Evolutionary conservation across 2,888 invertebrate species (phyloP), one percentile per base, ranked within the genome.

Genomic region (Loripinus fragilis): DNA sequence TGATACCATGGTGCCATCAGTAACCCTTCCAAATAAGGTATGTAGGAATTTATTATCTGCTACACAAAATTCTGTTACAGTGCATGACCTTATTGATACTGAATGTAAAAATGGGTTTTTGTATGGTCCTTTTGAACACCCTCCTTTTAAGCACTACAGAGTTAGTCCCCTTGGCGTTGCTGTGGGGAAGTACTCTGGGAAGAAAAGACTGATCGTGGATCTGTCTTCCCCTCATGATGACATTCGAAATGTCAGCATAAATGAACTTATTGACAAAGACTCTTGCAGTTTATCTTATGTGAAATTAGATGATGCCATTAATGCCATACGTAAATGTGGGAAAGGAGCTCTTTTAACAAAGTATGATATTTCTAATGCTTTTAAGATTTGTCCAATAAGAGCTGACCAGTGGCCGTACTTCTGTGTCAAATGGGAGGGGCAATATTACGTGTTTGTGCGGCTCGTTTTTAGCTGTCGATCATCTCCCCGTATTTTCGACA

Each of bases 271-370:
- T 30, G 76, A 78, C 52, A 82, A 85, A 75, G 72, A 80, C n/a
- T 23, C 55, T 12, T 77, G 68, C 52, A 74, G 75, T 15, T 41
- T 81, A 41, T 52, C 70, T 0, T 83, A 83, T 73, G 80, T 85
- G 8, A 69, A 60, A n/a, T 68, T 85, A 25, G 85, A 86, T 71
- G 81, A 81, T 68, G 86, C 82, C 3, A 80, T 84, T 33, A 35
- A 70, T 10, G 65, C 68, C 0, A 79, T 86, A 7, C 12, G 48
- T 38, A 20, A 72, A n/a, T 35, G 33, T 0, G 84, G 78, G 1
- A 12, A 33, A 8, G 70, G 64, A 25, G 35, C 78, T 17, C 33
- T 28, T 12, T n/a, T 80, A 38, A 80, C 76, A 20, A 81, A 81
- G 64, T 74, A 72, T 10, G 81, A 83, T 65, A 80, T 81, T 28